Percentiles rank a stretch among this genome's conserved stretches.
phyloP scores from a whole-genome alignment of 2,888 invertebrate genomes.

The Orthosia gothica region DNA sequence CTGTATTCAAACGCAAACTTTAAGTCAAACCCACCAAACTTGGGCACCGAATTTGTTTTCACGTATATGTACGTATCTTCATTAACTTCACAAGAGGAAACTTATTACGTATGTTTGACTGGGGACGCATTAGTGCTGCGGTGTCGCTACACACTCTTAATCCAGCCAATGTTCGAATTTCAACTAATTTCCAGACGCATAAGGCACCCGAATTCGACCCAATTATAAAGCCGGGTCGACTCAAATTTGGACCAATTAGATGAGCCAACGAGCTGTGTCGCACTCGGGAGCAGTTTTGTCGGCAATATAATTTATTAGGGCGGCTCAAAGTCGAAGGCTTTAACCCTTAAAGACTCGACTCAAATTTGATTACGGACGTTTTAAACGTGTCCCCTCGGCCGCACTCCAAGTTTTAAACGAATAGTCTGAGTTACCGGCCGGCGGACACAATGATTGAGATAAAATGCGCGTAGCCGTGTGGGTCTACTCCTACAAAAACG shows the following conservation, averaged over 20 bases:
- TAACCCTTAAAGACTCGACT: constrained; percentile 91
- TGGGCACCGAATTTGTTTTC: constrained; percentile 86
- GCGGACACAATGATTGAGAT: constrained; percentile 68
- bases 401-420: constrained; percentile 85
- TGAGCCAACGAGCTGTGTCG: constrained; percentile 91
- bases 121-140: constrained; percentile 81
- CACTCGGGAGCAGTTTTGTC: constrained; percentile 90
- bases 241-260: constrained; percentile 91
- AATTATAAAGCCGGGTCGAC: constrained; percentile 89
- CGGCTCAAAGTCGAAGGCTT: constrained; percentile 89
- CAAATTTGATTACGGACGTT: constrained; percentile 90
- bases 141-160: constrained; percentile 83
- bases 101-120: constrained; percentile 88
- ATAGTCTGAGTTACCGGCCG: constrained; percentile 76
- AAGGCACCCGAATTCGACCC: constrained; percentile 84
- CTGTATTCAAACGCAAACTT: constrained; percentile 87
- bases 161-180: constrained; percentile 85
- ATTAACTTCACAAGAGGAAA: constrained; percentile 85
- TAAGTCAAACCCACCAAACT: constrained; percentile 83
- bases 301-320: constrained; percentile 91
- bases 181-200: constrained; percentile 87
- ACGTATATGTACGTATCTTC: constrained; percentile 82
- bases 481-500: constrained; percentile 37
- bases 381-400: constrained; percentile 87
- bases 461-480: constrained; percentile 39